Evolutionary conservation across 1,140 invertebrate species (phyloP), one percentile per base, ranked within the genome.

Genomic region (Rhagoletis pomonella): DNA sequence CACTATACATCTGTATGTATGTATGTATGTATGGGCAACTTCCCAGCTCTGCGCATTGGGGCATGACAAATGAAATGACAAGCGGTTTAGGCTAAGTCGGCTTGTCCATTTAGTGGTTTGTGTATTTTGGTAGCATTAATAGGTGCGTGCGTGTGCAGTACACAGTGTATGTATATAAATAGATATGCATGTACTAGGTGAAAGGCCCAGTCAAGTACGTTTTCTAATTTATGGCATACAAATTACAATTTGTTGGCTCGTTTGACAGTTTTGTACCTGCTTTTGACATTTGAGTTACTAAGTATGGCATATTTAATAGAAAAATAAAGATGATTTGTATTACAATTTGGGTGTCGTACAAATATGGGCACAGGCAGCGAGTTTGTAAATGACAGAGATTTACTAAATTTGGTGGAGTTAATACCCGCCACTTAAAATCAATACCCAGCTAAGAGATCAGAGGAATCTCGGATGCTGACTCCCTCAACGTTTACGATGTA

Each of bases 61-160:
- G 50, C 73, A 58, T 81, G 73, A 81, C 73, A 81, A 81, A 81
- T 81, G 73, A 81, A 55, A 81, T 81, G 73, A 81, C 47, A 81
- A 55, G 73, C 50, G 50, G 44, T 55, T 50, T 58, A 81, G 44
- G 67, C 67, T 29, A 42, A 44, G 10, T 44, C 67, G 5, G 44
- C 4, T 55, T 81, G 50, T 55, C 47, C n/a, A 19, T 81, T 81
- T 81, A 81, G 47, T 47, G 73, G 47, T 81, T 81, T 81, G 73
- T 81, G 50, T 81, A 81, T 81, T 81, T 81, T 81, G 73, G 44
- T 55, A 81, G 73, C 73, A 81, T 50, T 55, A 55, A 81, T 10
- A n/a, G n/a, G 17, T 55, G 47, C 47, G 44, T 55, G 6, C 47
- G 55, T 42, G 12, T 55, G 47, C 1, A 19, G 0, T 6, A 2